Conservation (phyloP, 1,140 invertebrate species). For the Aporrectodea caliginosa region DNA sequence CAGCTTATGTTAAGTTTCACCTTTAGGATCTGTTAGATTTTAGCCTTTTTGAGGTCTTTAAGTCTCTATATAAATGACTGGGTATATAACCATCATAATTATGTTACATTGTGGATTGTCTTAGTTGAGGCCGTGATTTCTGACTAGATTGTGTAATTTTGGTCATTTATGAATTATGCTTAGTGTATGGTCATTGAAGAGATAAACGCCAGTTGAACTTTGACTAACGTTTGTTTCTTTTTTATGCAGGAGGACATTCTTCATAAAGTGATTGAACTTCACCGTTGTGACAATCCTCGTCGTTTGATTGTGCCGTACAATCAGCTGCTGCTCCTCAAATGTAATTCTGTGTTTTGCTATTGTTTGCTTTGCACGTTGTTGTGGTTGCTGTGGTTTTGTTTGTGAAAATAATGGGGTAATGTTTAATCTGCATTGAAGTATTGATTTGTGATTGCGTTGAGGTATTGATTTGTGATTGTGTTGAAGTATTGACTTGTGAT, state of each 20-base stretch:
- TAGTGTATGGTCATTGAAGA: neutral
- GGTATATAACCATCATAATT: too few species aligned
- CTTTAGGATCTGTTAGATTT: too few species aligned
- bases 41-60: too few species aligned
- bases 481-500: neutral
- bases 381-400: too few species aligned
- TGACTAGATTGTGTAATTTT: neutral
- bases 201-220: neutral
- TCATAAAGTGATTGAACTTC: conserved; percentile 8
- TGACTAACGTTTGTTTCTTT: neutral
- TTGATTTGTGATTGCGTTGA: neutral
- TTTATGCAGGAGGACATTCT: conserved; percentile 7
- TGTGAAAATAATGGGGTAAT: neutral
- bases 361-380: neutral
- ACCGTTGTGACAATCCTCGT: neutral
- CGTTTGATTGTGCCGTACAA: conserved; percentile 4
- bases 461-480: neutral
- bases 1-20: too few species aligned
- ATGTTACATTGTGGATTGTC: too few species aligned
- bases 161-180: neutral
- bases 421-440: neutral
- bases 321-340: conserved; percentile 5
- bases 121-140: neutral
- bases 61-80: too few species aligned
- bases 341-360: neutral